These are phyloP conservation scores for Nothocercus nigrocapillus DNA, from an alignment of 2,113 vertebrate genomes.

Conservation along the genomic window DNA sequence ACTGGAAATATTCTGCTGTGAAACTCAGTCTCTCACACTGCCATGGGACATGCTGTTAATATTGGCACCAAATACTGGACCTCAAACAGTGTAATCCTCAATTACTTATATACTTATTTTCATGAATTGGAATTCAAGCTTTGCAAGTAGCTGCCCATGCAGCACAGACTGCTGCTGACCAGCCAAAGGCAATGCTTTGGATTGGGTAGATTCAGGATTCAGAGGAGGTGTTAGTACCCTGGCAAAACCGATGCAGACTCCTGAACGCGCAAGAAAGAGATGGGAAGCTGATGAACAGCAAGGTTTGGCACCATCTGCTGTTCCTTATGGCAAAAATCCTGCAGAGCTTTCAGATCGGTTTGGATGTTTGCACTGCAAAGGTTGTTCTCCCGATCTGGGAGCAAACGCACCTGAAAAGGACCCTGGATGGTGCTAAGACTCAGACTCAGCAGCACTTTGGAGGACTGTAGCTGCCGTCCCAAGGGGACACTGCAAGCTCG, in stretches of 20 bases:
- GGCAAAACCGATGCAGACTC: background rate
- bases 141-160: background rate
- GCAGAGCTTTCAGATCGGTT: background rate
- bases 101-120: background rate
- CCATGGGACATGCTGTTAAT: background rate
- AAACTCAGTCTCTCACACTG: background rate
- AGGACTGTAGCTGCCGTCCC: fast-evolving
- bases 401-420: background rate
- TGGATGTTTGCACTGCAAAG: background rate
- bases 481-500: background rate
- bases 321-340: constrained; percentile 31
- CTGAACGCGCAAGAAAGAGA: background rate
- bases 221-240: background rate
- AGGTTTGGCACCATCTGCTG: constrained; percentile 70
- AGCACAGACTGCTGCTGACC: background rate
- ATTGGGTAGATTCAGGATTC: background rate
- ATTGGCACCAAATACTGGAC: background rate
- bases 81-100: background rate
- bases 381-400: background rate
- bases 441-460: background rate
- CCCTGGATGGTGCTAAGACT: background rate
- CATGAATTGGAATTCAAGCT: background rate
- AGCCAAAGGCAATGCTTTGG: background rate
- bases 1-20: background rate
- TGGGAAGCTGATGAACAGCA: background rate